Evolutionary conservation across 2,797 vertebrate genomes (phyloP), one percentile per base, ranked within the genome.

Genomic region (Psittacula derbiana): DNA sequence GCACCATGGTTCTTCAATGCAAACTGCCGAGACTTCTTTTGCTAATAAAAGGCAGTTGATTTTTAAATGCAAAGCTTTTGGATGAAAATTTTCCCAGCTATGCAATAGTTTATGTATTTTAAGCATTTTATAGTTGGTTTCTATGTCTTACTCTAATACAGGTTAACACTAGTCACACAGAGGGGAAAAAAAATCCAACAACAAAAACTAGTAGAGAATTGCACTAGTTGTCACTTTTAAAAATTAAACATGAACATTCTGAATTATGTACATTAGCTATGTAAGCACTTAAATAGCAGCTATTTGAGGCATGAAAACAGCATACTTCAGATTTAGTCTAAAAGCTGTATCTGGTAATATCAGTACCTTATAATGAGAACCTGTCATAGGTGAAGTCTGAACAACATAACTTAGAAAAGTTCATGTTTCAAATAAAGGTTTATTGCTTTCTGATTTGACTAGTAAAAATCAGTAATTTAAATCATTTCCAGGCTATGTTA

Each of bases 181-280:
- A 40, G 40, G 15, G 23, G 6, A 4, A 0, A 49, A 49, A 38
- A 27, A 16, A 0, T 0, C 6, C 23, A 69, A 27, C 16, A n/a
- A 53, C 64, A 31, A 11, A 27, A 55, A 64, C 15, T 5, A 20
- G 25, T 1, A 16, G 14, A 64, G 27, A 50, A 27, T 1, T 19
- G 44, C 15, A 14, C 2, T 33, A 0, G 16, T 20, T 4, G 4
- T 19, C 36, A 30, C 7, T 62, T 76, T 44, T 8, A 16, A 36
- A 46, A 84, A 52, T 8, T 16, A 28, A 58, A 30, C 12, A 20
- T 7, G 5, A 58, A 11, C 7, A 5, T 28, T 41, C 6, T 46
- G n/a, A 46, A 36, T 55, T 1, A 11, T 1, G 6, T 24, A 4
- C 16, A 9, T 53, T 52, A 31, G 47, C 31, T 31, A 12, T 8